Conservation (phyloP, 2,888 invertebrate genomes). For the Lagria hirta region DNA sequence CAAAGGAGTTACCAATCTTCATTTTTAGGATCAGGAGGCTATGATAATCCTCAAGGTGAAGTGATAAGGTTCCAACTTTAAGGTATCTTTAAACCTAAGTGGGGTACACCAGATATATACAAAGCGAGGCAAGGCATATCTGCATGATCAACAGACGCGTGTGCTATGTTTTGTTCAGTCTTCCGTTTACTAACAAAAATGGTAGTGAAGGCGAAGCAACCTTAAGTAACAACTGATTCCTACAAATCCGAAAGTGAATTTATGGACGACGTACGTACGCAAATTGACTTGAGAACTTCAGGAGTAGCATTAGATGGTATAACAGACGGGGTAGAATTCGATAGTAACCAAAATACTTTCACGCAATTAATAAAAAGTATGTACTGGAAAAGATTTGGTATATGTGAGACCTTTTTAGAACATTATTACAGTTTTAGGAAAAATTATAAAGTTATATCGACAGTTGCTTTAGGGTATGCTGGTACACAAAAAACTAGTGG, state of each 20-base stretch:
- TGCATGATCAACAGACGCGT: conserved; percentile 13
- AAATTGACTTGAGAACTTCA: not conserved
- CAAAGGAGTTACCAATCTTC: conserved; percentile 5
- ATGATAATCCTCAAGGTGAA: conserved; percentile 9
- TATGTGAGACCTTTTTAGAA: conserved; percentile 7
- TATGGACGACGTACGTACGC: not conserved
- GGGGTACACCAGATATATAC: conserved; percentile 11
- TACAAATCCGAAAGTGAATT: conserved; percentile 2
- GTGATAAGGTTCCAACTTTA: conserved; percentile 10
- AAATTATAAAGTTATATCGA: conserved; percentile 13
- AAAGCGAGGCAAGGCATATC: conserved; percentile 16
- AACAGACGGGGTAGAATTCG: conserved; percentile 10
- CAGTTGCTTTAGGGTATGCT: conserved; percentile 8
- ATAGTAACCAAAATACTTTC: conserved; percentile 10
- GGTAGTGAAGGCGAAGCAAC: conserved; percentile 4
- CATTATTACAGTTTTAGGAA: conserved; percentile 11
- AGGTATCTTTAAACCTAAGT: conserved; percentile 16
- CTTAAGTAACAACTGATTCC: conserved; percentile 7
- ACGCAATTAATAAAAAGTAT: conserved; percentile 1
- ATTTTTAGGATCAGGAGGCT: no score
- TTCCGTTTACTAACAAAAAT: conserved; percentile 7
- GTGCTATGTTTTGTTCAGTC: conserved; percentile 13
- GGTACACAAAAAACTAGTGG: conserved; percentile 15
- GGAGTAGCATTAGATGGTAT: conserved; percentile 1
- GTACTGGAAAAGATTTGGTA: conserved; percentile 10